Base-by-base conservation (phyloP, 2,888 invertebrate species). In the Dryocosmus kuriphilus region DNA sequence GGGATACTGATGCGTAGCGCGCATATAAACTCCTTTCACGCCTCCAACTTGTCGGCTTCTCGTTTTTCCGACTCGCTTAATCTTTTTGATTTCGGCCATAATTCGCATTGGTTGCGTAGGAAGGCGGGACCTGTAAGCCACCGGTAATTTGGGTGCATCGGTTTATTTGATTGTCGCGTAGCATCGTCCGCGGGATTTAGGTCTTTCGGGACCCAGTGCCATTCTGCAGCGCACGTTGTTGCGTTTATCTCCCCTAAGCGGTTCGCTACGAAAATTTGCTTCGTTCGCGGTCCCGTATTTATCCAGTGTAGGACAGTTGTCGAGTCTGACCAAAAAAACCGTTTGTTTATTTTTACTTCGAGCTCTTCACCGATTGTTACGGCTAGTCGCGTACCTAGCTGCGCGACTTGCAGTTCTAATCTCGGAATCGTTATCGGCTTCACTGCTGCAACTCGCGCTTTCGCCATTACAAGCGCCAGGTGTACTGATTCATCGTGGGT, bases 131-230 rank as follows among this genome's bases (percentile, higher is more conserved):
- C 41, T 1, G 2, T 1, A 11, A 41, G 6, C 41, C 41, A 41
- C 4, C 41, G 41, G 14, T 41, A 11, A 14, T 11, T 14, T 4
- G 14, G 1, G 41, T 14, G 41, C 41, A 41, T 41, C 14, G 41
- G 41, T 41, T 14, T 14, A 14, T 41, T 4, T 1, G 41, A 2
- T 11, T 77, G 27, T 11, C 81, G 30, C 0, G 79, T 81, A 3
- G 85, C 82, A 19, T 82, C 82, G 63, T 86, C 85, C 0, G 86
- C 86, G 0, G 84, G 79, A 71, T 86, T 86, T 11, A 77, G 24
- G n/a, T 75, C 60, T 2, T 85, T 77, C 0, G 84, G 81, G 0
- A 85, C 78, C 85, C 85, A 86, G 38, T 73, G 73, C 82, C 84
- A 84, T 55, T 82, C 80, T 8, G 24, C 16, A 0, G 30, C 11